A percentile compares a stretch with the other conserved stretches of the same genome.
These are phyloP conservation scores for Desmophyllum pertusum DNA, from an alignment of 92 coral and sea anemone species.

Conservation along the genomic window DNA sequence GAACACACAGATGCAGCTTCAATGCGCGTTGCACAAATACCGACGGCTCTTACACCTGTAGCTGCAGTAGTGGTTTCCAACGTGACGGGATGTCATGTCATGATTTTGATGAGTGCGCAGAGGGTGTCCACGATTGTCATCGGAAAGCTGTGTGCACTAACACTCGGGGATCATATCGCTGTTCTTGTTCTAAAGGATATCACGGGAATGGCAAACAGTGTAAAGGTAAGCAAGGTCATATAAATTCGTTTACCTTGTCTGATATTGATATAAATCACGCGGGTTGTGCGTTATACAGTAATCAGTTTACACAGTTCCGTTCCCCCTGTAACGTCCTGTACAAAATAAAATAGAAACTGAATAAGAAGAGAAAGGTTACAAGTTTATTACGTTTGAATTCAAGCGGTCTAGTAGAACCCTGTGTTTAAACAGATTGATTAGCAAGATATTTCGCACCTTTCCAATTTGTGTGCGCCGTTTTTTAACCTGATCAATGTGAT, in stretches of 20 bases:
- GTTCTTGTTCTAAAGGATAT: conserved; percentile 23
- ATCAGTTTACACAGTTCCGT: no score
- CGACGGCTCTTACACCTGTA: background rate
- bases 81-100: background rate
- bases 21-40: conserved; percentile 1
- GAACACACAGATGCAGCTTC: background rate
- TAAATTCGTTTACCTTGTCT: background rate
- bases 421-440: no score
- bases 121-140: conserved; percentile 8
- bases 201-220: conserved; percentile 22
- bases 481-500: background rate
- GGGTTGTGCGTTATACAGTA: background rate
- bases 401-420: no score
- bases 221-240: background rate
- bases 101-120: conserved; percentile 8
- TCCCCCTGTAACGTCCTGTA: no score
- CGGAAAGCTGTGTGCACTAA: conserved; percentile 1
- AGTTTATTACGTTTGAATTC: no score
- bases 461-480: background rate
- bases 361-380: no score
- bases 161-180: conserved; percentile 19
- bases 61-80: background rate
- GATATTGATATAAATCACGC: no score
- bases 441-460: no score
- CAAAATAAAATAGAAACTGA: background rate